A percentile compares a stretch with the other conserved stretches of the same genome.
phyloP scores from a whole-genome alignment of 2,888 invertebrate species.

The Pseudococcus longispinus region DNA sequence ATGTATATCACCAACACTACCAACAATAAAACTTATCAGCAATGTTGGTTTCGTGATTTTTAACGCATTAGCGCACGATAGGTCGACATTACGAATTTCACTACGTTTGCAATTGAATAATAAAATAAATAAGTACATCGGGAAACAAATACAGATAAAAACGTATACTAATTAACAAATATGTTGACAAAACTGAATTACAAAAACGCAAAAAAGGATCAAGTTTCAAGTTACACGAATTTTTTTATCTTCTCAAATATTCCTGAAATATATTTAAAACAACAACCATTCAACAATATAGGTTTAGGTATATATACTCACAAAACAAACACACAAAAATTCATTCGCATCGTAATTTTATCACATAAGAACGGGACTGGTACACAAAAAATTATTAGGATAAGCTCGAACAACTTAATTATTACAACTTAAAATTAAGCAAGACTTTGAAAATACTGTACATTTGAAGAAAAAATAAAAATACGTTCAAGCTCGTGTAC shows the following conservation, averaged over 20 bases:
- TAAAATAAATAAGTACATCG: neutral
- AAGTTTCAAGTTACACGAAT: neutral
- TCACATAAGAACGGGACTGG: conserved; percentile 28
- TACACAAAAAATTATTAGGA: conserved; percentile 16
- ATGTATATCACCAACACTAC: neutral
- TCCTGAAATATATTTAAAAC: neutral
- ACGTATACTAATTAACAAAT: conserved; percentile 32
- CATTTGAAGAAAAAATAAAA: conserved; percentile 20
- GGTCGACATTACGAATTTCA: neutral
- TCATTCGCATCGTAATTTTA: neutral
- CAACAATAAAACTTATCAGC: neutral
- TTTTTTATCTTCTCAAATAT: neutral
- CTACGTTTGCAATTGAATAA: neutral
- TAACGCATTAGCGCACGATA: neutral
- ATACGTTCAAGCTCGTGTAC: neutral
- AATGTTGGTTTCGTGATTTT: conserved; percentile 17
- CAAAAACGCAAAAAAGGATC: conserved; percentile 33
- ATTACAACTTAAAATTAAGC: neutral
- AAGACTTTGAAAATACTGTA: conserved; percentile 8
- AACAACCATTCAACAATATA: neutral
- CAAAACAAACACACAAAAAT: neutral
- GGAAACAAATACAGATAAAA: neutral
- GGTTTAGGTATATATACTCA: neutral
- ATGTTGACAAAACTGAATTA: conserved; percentile 31
- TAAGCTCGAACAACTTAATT: conserved; percentile 14